A percentile compares a stretch with the other conserved stretches of the same genome.
phyloP scores from a whole-genome alignment of 1,140 invertebrate genomes.

The Drosophila arawakana region DNA sequence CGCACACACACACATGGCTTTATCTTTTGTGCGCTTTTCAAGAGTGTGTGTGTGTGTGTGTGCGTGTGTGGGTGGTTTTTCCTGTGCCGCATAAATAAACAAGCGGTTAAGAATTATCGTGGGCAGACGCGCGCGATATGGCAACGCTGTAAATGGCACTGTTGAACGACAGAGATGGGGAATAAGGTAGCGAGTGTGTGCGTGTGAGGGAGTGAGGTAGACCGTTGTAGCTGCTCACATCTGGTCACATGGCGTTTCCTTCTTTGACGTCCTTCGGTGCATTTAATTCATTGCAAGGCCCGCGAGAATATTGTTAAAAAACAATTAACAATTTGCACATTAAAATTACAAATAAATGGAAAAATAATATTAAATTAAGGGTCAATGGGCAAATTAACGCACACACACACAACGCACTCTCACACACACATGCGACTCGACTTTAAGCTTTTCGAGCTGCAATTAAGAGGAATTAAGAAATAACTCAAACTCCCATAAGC shows the following conservation, averaged over 20 bases:
- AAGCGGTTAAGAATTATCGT: constrained; percentile 80
- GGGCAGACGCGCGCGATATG: constrained; percentile 38
- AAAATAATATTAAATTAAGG: constrained; percentile 39
- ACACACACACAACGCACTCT: constrained; percentile 2
- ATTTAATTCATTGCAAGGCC: constrained; percentile 60
- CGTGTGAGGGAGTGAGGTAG: neutral
- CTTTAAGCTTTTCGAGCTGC: constrained; percentile 16
- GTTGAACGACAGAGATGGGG: neutral
- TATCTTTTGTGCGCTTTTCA: constrained; percentile 30
- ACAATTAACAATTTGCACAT: constrained; percentile 76
- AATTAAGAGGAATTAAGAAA: constrained; percentile 5
- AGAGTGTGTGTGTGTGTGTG: constrained; percentile 22
- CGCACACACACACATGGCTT: constrained; percentile 23
- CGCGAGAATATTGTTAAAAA: constrained; percentile 71
- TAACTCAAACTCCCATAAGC: too few species aligned
- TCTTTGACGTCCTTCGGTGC: constrained; percentile 34
- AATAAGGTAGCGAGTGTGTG: neutral
- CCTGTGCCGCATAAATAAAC: constrained; percentile 78
- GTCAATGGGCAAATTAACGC: constrained; percentile 54
- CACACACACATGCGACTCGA: neutral
- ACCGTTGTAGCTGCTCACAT: constrained; percentile 3
- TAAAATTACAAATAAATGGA: constrained; percentile 46
- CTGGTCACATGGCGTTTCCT: constrained; percentile 56
- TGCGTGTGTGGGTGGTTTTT: constrained; percentile 47
- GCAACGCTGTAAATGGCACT: constrained; percentile 1